Evolutionary conservation across 2,797 vertebrate species (phyloP), one percentile per base, ranked within the genome.

Genomic region (Microchirus variegatus): DNA sequence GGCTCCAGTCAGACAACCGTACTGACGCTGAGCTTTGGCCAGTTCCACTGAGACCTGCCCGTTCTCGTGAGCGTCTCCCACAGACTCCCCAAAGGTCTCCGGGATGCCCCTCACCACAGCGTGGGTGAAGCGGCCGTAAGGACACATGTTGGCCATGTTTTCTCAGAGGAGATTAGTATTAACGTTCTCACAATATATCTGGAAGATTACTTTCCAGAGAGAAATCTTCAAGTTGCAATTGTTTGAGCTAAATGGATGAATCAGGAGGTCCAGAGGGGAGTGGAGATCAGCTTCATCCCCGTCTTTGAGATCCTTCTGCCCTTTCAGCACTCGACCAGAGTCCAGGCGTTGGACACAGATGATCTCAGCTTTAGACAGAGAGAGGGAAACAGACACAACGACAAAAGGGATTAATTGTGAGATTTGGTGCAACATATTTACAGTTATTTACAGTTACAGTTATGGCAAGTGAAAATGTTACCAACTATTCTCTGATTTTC

Each of bases 1-100:
- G 36, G 95, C 95, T 36, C 96, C 96, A 0, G 94, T 94, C 73
- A 96, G 85, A 44, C 96, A 95, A 0, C 96, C 96, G 0, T 95
- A 95, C 88, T 97, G 95, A 41, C 96, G 93, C 83, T 96, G 95
- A 0, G 94, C 94, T 70, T 96, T 96, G 50, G 96, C 95, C 79
- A 96, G 83, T 50, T 97, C 95, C 77, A 95, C 88, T 0, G 81
- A 71, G 2, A 65, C 57, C 42, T 78, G 76, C 14, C 78, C 85
- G 0, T 87, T 89, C 60, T 79, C 68, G 0, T 6, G 64, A 8
- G 16, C 63, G 5, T 71, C 90, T 45, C 80, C 90, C 10, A 0
- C 62, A 0, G 65, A 56, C 36, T 87, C 87, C 19, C 92, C 95
- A 67, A 95, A 92, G 68, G 92, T 93, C 67, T 93, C 93, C 1